Base-by-base conservation (phyloP, 1,140 invertebrate genomes). In the Drosophila watanabei region DNA sequence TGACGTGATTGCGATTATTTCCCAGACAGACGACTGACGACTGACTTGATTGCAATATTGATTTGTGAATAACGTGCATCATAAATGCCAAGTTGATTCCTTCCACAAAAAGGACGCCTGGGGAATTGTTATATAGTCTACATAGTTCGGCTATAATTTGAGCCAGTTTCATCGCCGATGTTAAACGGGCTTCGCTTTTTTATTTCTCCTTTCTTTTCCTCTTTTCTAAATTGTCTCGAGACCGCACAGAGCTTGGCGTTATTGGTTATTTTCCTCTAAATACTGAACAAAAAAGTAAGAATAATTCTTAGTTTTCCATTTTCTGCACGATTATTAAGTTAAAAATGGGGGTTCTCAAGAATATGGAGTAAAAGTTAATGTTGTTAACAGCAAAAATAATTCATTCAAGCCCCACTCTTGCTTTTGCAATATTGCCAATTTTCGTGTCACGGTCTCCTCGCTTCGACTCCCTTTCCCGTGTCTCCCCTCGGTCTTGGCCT, bases 1-100 rank as follows among this genome's bases (percentile, higher is more conserved):
- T 60, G 68, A 52, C 68, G 56, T 71, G 70, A 72, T 52, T 72
- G 68, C 56, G 45, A 59, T 73, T 60, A 59, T 73, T 72, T 13
- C 37, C 32, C 9, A 16, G 28, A 30, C 48, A 16, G 33, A 14
- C 13, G 32, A 56, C 32, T 14, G 35, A 20, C 62, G 63, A 56
- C 46, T 20, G 48, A n/a, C 68, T 43, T 11, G 28, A 41, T 28
- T 56, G 49, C 68, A 71, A 37, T 71, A 71, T 69, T 69, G 68
- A 69, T 71, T 64, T 45, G 39, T 18, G n/a, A 63, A 63, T 66
- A 63, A 20, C 58, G 8, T 5, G 24, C 39, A 45, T 63, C 39
- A 62, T 45, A 62, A 65, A 65, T 35, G 57, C 20, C 54, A 35
- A 37, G 14, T 28, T 10, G 8, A 37, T 37, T 16, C 20, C 20